These are phyloP conservation scores for Amazona ochrocephala DNA, from an alignment of 2,797 vertebrate species.

Conservation along the genomic window DNA sequence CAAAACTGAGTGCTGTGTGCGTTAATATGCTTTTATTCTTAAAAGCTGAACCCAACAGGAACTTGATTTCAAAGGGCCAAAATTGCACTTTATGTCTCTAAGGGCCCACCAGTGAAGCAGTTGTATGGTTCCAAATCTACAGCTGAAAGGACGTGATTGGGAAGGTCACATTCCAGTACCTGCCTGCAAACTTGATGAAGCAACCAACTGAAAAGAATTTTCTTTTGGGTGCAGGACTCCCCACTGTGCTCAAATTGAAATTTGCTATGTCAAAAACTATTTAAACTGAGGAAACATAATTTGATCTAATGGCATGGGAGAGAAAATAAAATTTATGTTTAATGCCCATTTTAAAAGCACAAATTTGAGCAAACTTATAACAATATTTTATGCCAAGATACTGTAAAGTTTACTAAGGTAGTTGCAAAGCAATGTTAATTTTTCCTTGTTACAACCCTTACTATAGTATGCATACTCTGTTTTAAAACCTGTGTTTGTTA, in stretches of 20 bases:
- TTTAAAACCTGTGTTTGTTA: neutral
- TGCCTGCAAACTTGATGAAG: neutral
- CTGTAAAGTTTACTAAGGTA: neutral
- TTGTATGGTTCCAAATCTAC: neutral
- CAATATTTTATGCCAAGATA: neutral
- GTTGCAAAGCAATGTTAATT: neutral
- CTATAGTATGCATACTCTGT: neutral
- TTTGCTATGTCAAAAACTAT: neutral
- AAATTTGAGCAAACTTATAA: neutral
- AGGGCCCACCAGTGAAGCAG: neutral
- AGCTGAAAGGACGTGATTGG: neutral
- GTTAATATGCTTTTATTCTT: neutral
- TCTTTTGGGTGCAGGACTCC: neutral
- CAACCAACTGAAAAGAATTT: neutral
- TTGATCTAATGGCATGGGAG: neutral
- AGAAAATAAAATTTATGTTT: neutral
- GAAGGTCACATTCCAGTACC: neutral
- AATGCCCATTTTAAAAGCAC: neutral
- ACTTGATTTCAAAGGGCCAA: neutral
- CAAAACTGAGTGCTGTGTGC: neutral
- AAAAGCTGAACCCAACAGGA: neutral
- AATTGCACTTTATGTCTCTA: neutral
- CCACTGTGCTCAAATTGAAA: neutral
- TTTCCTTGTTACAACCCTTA: neutral
- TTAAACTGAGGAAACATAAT: neutral